Conservation (phyloP, 2,888 invertebrate species). For the Dioctria rufipes region DNA sequence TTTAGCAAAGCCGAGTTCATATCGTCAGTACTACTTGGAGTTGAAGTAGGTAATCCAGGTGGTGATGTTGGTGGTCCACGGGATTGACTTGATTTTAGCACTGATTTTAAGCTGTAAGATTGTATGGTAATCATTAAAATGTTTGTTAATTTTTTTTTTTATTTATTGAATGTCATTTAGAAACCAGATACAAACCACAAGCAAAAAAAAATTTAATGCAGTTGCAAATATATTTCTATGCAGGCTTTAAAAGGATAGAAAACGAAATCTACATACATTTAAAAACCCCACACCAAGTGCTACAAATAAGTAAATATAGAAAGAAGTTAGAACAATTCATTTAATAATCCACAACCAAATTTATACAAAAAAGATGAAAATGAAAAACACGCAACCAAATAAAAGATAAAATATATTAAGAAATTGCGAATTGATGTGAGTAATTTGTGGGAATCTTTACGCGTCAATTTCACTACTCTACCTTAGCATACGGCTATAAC, state of each 20-base stretch:
- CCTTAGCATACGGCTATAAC: no score
- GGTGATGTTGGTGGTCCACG: constrained; percentile 64
- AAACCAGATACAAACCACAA: constrained; percentile 25
- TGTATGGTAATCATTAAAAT: background rate
- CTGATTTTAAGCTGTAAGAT: constrained; percentile 67
- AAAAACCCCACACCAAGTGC: no score
- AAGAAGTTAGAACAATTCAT: background rate
- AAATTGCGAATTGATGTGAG: no score
- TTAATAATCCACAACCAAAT: constrained; percentile 10
- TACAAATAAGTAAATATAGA: background rate
- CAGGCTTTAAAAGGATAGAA: background rate
- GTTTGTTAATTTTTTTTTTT: background rate
- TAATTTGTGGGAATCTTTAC: no score
- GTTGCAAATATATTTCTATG: background rate
- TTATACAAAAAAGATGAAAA: background rate
- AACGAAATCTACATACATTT: no score
- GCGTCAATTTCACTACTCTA: no score
- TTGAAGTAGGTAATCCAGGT: constrained; percentile 71
- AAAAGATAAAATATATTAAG: no score
- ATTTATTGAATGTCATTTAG: background rate
- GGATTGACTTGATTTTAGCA: constrained; percentile 61
- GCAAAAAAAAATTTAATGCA: background rate
- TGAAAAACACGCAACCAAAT: no score
- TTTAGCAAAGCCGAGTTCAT: constrained; percentile 80
- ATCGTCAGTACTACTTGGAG: constrained; percentile 78